Evolutionary conservation across 2,113 vertebrate species (phyloP).

Genomic region (Hippocampus guttulatus): DNA sequence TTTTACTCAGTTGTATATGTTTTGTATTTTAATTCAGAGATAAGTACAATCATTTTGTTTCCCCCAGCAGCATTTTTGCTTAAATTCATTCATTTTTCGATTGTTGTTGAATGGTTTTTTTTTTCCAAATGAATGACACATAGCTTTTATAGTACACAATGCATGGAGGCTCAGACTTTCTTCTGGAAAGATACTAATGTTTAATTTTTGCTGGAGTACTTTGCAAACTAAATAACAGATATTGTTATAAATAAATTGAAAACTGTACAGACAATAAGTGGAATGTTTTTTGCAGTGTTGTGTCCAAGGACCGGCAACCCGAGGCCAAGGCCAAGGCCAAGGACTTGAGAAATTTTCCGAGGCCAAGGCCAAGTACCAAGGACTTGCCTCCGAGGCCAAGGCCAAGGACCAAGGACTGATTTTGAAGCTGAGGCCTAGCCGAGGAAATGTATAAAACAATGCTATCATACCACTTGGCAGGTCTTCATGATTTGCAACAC

Average conservation of each 20-base stretch:
- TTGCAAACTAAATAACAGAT: constrained; percentile 92
- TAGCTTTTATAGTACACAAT: constrained; percentile 77
- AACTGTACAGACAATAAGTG: constrained; percentile 58
- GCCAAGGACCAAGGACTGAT: no score
- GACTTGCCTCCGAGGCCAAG: no score
- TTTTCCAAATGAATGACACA: constrained; percentile 59
- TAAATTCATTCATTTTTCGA: constrained; percentile 68
- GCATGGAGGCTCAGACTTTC: constrained; percentile 76
- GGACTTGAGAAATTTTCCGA: no score
- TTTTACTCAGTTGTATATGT: constrained; percentile 52
- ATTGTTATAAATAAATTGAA: constrained; percentile 93
- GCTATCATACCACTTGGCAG: no score
- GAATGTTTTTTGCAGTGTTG: constrained; percentile 1
- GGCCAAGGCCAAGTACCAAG: no score
- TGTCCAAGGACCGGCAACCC: no score
- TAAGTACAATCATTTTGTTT: constrained; percentile 66
- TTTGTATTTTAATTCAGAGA: constrained; percentile 57
- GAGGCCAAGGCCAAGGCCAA: no score
- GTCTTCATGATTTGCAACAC: no score
- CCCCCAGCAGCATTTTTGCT: constrained; percentile 60
- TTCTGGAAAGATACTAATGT: constrained; percentile 81
- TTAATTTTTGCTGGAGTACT: constrained; percentile 93
- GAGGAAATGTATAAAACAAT: no score
- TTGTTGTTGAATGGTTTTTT: constrained; percentile 51
- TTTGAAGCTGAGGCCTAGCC: no score